A percentile compares a stretch with the other conserved stretches of the same genome.
phyloP scores from a whole-genome alignment of 2,888 invertebrate species.

The Chrysodeixis includens region DNA sequence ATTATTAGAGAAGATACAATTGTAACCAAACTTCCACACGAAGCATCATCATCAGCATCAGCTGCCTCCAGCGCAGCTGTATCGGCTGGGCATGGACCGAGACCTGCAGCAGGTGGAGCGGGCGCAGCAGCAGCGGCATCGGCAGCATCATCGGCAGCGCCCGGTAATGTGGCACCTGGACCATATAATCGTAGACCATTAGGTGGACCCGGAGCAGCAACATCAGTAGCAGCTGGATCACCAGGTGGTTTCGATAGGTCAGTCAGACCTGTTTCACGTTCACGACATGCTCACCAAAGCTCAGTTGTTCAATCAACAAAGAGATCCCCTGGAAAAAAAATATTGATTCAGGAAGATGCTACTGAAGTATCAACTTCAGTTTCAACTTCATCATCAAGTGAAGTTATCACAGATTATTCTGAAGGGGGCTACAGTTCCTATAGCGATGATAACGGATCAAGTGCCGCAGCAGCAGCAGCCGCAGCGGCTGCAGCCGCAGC shows the following conservation, averaged over 20 bases:
- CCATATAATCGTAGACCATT: too few species aligned
- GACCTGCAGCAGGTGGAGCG: constrained; percentile 12
- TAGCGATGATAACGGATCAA: neutral
- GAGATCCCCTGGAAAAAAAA: neutral
- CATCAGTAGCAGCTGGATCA: constrained; percentile 23
- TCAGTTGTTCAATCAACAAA: neutral
- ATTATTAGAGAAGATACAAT: constrained; percentile 74
- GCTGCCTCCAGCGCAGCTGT: constrained; percentile 13
- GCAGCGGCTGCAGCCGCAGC: constrained; percentile 25
- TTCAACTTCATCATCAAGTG: constrained; percentile 2
- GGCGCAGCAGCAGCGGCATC: neutral
- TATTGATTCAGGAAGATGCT: constrained; percentile 1
- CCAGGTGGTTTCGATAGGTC: constrained; percentile 8
- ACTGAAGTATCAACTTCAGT: constrained; percentile 5
- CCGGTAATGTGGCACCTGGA: neutral
- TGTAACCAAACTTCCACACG: constrained; percentile 44
- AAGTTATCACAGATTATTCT: neutral
- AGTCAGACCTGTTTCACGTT: neutral
- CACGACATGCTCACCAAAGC: neutral
- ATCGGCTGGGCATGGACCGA: neutral
- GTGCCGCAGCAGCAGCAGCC: constrained; percentile 15
- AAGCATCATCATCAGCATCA: constrained; percentile 27
- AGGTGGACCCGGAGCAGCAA: constrained; percentile 19
- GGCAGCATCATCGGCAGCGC: constrained; percentile 12
- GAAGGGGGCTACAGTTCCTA: neutral